Evolutionary conservation across 92 coral and sea anemone species (phyloP).

Genomic region (Actinernus sp.): DNA sequence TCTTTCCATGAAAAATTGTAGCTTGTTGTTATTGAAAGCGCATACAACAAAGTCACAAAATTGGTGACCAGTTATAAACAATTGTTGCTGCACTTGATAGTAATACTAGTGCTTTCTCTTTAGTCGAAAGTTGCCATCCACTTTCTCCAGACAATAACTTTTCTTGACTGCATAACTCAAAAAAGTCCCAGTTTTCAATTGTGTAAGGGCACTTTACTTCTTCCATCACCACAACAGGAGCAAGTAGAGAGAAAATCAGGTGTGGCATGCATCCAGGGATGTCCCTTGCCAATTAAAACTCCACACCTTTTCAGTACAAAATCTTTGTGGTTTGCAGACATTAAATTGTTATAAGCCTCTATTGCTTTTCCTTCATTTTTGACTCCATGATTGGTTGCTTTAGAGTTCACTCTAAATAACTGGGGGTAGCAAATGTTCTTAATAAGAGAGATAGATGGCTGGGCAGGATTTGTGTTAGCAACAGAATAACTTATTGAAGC

Average conservation of each 20-base stretch:
- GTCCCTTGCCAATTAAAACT: constrained; percentile 24
- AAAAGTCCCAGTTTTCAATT: constrained; percentile 57
- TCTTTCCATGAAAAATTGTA: constrained; percentile 46
- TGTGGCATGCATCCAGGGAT: constrained; percentile 27
- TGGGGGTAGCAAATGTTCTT: constrained; percentile 56
- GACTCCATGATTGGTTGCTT: constrained; percentile 35
- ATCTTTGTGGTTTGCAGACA: constrained; percentile 41
- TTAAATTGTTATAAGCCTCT: constrained; percentile 23
- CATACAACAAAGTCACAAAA: constrained; percentile 69
- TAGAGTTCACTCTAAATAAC: constrained; percentile 30
- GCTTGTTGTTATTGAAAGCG: constrained; percentile 21
- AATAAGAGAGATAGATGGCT: constrained; percentile 42
- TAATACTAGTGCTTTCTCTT: constrained; percentile 53
- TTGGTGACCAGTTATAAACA: constrained; percentile 29
- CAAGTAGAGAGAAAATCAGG: constrained; percentile 58
- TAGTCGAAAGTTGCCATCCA: constrained; percentile 19
- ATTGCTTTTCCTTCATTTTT: constrained; percentile 45
- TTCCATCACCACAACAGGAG: constrained; percentile 67
- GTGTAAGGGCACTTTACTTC: constrained; percentile 63
- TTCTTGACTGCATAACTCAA: constrained; percentile 42
- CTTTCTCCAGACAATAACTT: constrained; percentile 38
- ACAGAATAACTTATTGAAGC: constrained; percentile 37
- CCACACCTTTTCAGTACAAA: constrained; percentile 26
- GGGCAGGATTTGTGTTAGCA: constrained; percentile 47
- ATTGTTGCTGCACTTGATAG: constrained; percentile 64